Evolutionary conservation across 2,113 vertebrate genomes (phyloP).

Genomic region (Herpailurus yagouaroundi): DNA sequence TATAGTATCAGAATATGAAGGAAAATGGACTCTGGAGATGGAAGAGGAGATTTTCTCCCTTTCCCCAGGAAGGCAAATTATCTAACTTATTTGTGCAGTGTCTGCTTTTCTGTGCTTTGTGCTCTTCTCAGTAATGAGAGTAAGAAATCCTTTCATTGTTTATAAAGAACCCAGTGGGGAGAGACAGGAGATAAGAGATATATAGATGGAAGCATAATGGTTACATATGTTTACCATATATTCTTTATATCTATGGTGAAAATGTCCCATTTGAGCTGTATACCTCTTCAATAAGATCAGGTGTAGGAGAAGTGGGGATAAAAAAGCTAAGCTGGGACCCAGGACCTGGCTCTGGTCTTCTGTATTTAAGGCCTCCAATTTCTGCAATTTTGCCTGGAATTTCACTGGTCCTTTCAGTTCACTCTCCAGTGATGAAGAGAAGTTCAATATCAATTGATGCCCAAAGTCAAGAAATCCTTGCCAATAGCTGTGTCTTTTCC

Average conservation of each 20-base stretch:
- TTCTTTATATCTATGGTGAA: too few relatives aligned
- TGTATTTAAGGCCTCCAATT: not conserved
- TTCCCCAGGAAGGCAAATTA: slow-evolving; percentile 64
- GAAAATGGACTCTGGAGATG: slow-evolving; percentile 77
- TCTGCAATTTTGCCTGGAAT: not conserved
- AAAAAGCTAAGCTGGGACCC: not conserved
- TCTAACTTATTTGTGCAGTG: slow-evolving; percentile 63
- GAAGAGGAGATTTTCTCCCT: not conserved
- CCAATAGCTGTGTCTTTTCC: not conserved
- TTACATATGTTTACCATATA: not conserved
- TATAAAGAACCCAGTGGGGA: slow-evolving; percentile 65
- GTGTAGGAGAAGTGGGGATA: not conserved
- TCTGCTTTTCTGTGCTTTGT: slow-evolving; percentile 64
- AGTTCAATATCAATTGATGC: not conserved
- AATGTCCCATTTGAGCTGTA: not conserved
- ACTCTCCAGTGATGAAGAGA: not conserved
- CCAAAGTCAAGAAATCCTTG: not conserved
- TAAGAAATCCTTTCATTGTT: slow-evolving; percentile 72
- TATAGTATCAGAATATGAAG: slow-evolving; percentile 65
- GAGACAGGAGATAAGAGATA: not conserved
- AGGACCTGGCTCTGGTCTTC: not conserved
- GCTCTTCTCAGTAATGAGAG: slow-evolving; percentile 65
- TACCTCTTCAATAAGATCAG: not conserved
- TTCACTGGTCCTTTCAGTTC: not conserved
- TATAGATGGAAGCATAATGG: not conserved